These are phyloP conservation scores for Lasioglossum morio DNA, from an alignment of 2,888 invertebrate genomes.

Conservation along the genomic window DNA sequence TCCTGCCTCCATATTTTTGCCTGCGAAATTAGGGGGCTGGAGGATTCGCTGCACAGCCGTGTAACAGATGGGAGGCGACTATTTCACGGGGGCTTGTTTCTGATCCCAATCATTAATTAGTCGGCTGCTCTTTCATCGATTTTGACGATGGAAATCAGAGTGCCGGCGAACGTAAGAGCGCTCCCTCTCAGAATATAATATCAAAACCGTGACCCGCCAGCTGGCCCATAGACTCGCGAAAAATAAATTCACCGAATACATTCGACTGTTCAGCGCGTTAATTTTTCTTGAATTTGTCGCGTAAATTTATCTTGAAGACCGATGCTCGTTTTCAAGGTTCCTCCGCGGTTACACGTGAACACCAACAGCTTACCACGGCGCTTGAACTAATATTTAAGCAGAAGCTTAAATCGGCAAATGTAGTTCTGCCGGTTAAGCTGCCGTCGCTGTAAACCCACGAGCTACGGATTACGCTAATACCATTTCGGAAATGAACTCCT, in stretches of 20 bases:
- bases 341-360: background rate
- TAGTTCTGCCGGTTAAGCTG: conserved; percentile 57
- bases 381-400: conserved; percentile 67
- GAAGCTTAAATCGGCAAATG: conserved; percentile 65
- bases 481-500: conserved; percentile 55
- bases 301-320: background rate
- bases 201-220: background rate
- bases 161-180: background rate
- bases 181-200: background rate
- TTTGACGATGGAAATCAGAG: background rate
- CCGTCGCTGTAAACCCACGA: conserved; percentile 46
- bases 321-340: background rate
- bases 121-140: background rate
- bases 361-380: conserved; percentile 30
- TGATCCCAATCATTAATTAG: conserved; percentile 11
- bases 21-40: conserved; percentile 16
- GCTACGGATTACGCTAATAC: conserved; percentile 54
- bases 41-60: conserved; percentile 22
- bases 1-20: conserved; percentile 40
- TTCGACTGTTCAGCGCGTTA: background rate
- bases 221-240: background rate
- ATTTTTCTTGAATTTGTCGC: too few species aligned
- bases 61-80: background rate
- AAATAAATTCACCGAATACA: background rate
- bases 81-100: background rate